These are phyloP conservation scores for Delphinapterus leucas DNA, from an alignment of 2,113 vertebrate genomes.

Conservation along the genomic window DNA sequence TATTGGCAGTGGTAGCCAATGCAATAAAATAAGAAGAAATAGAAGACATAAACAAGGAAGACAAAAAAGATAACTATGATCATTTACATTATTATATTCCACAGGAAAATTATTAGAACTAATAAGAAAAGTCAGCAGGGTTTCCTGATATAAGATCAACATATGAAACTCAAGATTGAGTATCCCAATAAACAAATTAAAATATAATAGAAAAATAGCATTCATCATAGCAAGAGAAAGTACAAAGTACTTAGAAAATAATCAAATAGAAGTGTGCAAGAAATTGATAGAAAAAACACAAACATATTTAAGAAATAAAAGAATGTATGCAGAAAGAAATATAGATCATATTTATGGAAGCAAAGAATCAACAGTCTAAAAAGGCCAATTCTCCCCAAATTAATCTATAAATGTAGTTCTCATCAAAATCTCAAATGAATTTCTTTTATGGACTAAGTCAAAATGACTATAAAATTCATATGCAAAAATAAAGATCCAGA, in stretches of 20 bases:
- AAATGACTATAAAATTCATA: conserved; percentile 38
- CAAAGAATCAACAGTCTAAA: not conserved
- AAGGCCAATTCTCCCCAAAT: not conserved
- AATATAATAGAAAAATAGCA: not conserved
- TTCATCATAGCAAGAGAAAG: not conserved
- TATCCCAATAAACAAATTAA: conserved; percentile 30
- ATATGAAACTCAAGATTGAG: not conserved
- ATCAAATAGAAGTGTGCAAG: not conserved
- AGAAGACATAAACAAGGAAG: not conserved
- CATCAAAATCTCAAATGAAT: not conserved
- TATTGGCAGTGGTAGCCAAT: not conserved
- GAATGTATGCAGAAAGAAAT: not conserved
- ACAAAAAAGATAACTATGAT: not conserved
- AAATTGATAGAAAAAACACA: not conserved
- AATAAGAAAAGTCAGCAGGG: conserved; percentile 36
- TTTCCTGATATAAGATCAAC: conserved; percentile 4
- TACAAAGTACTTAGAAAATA: not conserved
- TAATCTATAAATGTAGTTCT: not conserved
- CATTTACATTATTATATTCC: not conserved
- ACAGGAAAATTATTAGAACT: conserved; percentile 14
- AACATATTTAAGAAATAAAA: not conserved
- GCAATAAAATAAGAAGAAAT: not conserved
- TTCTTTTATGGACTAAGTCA: not conserved
- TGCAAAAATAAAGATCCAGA: not conserved
- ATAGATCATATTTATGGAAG: not conserved